A percentile compares a stretch with the other conserved stretches of the same genome.
These are phyloP conservation scores for Hemithea aestivaria DNA, from an alignment of 2,888 invertebrate genomes.

Conservation along the genomic window DNA sequence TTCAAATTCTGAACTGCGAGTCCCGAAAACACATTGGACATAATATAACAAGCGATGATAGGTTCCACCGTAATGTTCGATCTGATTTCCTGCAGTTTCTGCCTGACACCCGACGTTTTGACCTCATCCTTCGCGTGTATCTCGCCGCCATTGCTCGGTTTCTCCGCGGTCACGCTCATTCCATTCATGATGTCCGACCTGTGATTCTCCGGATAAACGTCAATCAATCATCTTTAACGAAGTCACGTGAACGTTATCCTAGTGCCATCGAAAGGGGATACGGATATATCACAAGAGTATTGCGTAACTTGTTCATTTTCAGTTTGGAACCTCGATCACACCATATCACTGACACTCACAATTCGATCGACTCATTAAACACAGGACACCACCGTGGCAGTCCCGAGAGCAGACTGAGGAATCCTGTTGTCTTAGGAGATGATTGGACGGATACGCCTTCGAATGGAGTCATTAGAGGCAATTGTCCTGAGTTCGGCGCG, in stretches of 20 bases:
- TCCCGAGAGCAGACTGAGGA: conserved; percentile 54
- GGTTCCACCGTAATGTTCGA: conserved; percentile 84
- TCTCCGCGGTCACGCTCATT: conserved; percentile 54
- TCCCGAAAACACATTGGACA: conserved; percentile 84
- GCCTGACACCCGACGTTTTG: conserved; percentile 52
- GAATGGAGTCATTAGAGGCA: conserved; percentile 71
- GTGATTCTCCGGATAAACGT: conserved; percentile 34
- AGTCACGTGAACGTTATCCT: conserved; percentile 27
- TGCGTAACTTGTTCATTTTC: conserved; percentile 29
- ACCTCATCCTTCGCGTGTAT: conserved; percentile 47
- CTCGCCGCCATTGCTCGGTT: conserved; percentile 48
- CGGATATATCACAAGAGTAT: conserved; percentile 14
- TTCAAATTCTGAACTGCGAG: conserved; percentile 91
- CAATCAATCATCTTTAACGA: conserved; percentile 47
- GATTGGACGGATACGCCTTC: conserved; percentile 73
- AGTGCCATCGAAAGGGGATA: conserved; percentile 24
- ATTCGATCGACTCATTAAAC: conserved; percentile 24
- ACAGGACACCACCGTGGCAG: conserved; percentile 40
- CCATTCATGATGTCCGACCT: conserved; percentile 62
- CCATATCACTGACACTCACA: conserved; percentile 31
- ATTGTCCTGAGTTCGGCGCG: conserved; percentile 58
- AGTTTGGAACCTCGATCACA: conserved; percentile 24
- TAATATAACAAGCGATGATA: conserved; percentile 82
- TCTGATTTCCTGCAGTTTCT: conserved; percentile 72
- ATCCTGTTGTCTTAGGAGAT: conserved; percentile 69